A percentile compares a stretch with the other conserved stretches of the same genome.
phyloP scores from a whole-genome alignment of 2,888 invertebrate genomes.

The Pteria penguin region DNA sequence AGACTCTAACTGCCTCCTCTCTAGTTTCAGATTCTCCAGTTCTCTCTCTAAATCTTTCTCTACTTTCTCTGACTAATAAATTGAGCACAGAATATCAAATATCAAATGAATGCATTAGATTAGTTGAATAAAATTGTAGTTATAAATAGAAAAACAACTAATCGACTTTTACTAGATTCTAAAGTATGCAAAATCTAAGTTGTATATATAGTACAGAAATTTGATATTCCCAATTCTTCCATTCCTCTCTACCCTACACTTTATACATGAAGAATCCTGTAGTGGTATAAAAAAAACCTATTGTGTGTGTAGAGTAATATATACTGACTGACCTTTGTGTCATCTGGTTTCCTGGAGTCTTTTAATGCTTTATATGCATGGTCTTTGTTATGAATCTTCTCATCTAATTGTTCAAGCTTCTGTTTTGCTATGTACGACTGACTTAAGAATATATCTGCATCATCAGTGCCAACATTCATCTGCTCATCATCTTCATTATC shows the following conservation, averaged over 20 bases:
- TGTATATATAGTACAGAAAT: too few relatives aligned
- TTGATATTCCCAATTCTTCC: too few relatives aligned
- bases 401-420: slow-evolving; percentile 91
- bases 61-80: slow-evolving; percentile 82
- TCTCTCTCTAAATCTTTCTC: slow-evolving; percentile 86
- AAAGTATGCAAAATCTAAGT: too few relatives aligned
- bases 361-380: slow-evolving; percentile 91
- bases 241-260: too few relatives aligned
- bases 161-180: too few relatives aligned
- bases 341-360: slow-evolving; percentile 90
- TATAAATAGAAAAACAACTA: too few relatives aligned
- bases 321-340: slow-evolving; percentile 81
- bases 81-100: too few relatives aligned
- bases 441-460: slow-evolving; percentile 63
- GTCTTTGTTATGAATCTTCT: slow-evolving; percentile 90
- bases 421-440: slow-evolving; percentile 78
- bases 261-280: too few relatives aligned
- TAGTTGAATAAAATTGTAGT: too few relatives aligned
- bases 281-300: neutral
- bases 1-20: slow-evolving; percentile 89
- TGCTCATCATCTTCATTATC: slow-evolving; percentile 49
- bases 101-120: too few relatives aligned
- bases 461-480: slow-evolving; percentile 50
- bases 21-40: slow-evolving; percentile 90
- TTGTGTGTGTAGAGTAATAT: neutral